Conservation (phyloP, 2,113 vertebrate genomes). For the Bufo bufo region DNA sequence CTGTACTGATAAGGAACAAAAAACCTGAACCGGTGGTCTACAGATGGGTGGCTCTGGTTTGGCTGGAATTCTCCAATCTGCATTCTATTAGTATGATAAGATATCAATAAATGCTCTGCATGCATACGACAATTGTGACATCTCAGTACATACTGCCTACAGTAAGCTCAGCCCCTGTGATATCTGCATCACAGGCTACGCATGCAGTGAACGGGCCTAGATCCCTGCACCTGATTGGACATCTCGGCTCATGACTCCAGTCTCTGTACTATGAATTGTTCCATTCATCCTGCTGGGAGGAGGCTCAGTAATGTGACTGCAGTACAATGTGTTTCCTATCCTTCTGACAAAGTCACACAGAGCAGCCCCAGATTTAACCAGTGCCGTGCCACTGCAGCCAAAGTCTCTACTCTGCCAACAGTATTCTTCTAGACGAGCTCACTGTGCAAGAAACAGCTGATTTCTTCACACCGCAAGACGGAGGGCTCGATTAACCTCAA, state of each 20-base stretch:
- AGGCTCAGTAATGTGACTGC: constrained; percentile 43
- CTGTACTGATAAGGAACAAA: too few species aligned
- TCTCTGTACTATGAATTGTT: constrained; percentile 38
- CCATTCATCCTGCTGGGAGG: constrained; percentile 57
- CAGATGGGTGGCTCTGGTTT: too few species aligned
- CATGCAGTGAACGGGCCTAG: constrained; percentile 21
- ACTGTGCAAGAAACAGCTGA: neutral
- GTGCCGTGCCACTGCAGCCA: neutral
- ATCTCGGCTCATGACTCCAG: constrained; percentile 17
- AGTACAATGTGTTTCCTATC: constrained; percentile 52
- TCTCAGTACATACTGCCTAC: neutral
- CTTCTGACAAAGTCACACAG: constrained; percentile 55
- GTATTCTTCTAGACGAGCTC: neutral
- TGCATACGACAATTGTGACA: too few species aligned
- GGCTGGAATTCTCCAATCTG: too few species aligned
- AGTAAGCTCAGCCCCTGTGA: neutral
- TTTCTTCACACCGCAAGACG: neutral
- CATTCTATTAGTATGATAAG: too few species aligned
- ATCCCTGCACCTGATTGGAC: constrained; percentile 11
- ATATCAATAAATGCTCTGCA: too few species aligned
- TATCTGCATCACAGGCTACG: constrained; percentile 8
- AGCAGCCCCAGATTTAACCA: constrained; percentile 18
- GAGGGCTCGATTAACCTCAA: neutral
- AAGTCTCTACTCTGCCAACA: neutral
- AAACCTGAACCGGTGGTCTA: too few species aligned